Evolutionary conservation across 2,888 invertebrate genomes (phyloP), one percentile per base, ranked within the genome.

Genomic region (Andrena haemorrhoa): DNA sequence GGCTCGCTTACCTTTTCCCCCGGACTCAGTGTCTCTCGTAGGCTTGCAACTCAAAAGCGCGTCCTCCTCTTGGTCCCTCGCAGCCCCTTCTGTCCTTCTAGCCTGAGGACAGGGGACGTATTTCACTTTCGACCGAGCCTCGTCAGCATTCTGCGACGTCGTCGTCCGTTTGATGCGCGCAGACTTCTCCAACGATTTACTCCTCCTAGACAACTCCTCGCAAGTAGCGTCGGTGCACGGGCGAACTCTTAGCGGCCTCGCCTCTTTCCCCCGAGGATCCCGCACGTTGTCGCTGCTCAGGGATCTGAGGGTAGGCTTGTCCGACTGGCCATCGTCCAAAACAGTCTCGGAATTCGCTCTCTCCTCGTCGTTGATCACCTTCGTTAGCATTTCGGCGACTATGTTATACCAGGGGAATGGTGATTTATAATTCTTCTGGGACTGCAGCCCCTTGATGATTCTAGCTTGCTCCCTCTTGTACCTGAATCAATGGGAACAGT

Each of bases 351-450:
- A 58, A 8, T 16, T 65, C 2, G 1, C 2, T 60, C 8, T 72
- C n/a, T 75, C 71, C 29, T 89, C 84, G 3, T 89, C 87, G 1
- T 47, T 56, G 29, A 90, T 88, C 35, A 84, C 88, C 65, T 88
- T 86, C 16, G 68, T 65, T 33, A 91, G 68, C 90, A 90, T 91
- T 31, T 82, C 82, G 53, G 87, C 80, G 20, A 90, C 75, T 66
- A 90, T 73, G 29, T 86, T 66, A 56, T 90, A 90, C 90, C 91
- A 90, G 49, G 80, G 64, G 29, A 86, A 65, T 41, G 85, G 73
- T 5, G 90, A 87, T 66, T 82, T 81, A n/a, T 87, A 90, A 1
- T 66, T 60, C 56, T 84, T 88, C 6, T 76, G 83, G 6, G 49
- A 82, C 41, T 81, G 72, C 29, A 91, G 69, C 6, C 75, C 72